A percentile compares a stretch with the other conserved stretches of the same genome.
Evolutionary conservation across 2,797 vertebrate genomes (phyloP).

Genomic region (Anisognathus igniventris): DNA sequence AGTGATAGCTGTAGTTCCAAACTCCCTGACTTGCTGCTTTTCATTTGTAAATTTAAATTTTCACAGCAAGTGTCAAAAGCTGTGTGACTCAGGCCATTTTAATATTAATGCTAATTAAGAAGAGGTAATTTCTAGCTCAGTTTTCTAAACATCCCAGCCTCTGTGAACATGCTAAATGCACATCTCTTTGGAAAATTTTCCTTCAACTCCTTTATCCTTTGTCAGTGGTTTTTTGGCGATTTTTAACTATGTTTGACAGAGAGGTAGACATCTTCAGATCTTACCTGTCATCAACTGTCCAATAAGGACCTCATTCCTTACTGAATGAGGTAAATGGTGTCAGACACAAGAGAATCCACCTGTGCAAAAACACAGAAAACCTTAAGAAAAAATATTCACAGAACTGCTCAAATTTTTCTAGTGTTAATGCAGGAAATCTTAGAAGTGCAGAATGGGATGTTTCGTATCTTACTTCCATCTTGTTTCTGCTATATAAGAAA

Average conservation of each 20-base stretch:
- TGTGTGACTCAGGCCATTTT: neutral
- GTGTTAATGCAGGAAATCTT: neutral
- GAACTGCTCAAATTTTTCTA: neutral
- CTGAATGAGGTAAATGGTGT: neutral
- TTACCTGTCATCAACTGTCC: neutral
- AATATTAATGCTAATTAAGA: neutral
- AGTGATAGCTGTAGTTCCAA: neutral
- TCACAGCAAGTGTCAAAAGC: neutral
- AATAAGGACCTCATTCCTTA: neutral
- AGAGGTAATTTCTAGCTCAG: neutral
- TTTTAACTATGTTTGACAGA: neutral
- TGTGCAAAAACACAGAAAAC: neutral
- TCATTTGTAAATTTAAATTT: neutral
- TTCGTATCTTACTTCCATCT: neutral
- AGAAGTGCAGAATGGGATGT: neutral
- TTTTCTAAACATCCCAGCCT: neutral
- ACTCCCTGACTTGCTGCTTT: neutral
- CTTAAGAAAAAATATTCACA: neutral
- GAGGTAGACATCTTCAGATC: neutral
- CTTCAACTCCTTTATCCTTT: neutral
- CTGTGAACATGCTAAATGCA: neutral
- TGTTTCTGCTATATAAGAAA: neutral
- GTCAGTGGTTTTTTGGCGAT: neutral
- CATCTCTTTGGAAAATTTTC: neutral
- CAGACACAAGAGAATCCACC: neutral